A percentile compares a stretch with the other conserved stretches of the same genome.
phyloP scores from a whole-genome alignment of 2,113 vertebrate genomes.

The Cygnus atratus region DNA sequence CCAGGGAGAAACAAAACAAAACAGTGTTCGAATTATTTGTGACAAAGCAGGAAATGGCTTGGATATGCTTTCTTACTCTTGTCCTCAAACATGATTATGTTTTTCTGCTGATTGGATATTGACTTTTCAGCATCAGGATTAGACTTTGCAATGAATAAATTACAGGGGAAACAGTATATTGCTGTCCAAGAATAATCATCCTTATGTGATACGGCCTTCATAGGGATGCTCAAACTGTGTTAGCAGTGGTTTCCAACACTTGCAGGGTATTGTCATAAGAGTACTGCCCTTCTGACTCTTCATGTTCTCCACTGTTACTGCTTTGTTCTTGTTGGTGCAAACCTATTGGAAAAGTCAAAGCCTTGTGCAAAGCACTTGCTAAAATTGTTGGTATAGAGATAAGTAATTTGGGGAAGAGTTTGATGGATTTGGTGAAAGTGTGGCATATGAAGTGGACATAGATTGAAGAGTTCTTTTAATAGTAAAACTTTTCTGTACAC shows the following conservation, averaged over 20 bases:
- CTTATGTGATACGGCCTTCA: not conserved
- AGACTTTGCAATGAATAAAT: slow-evolving; percentile 54
- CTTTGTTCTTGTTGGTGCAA: not conserved
- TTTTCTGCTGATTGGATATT: slow-evolving; percentile 12
- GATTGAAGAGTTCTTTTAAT: not conserved
- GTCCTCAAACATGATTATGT: slow-evolving; percentile 26
- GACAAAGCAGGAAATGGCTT: slow-evolving; percentile 58
- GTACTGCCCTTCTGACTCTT: not conserved
- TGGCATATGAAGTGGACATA: not conserved
- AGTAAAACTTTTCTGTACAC: not conserved
- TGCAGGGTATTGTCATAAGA: not conserved
- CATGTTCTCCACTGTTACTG: not conserved
- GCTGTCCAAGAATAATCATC: not conserved
- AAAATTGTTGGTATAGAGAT: not conserved
- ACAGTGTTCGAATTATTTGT: not conserved
- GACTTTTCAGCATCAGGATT: slow-evolving; percentile 4
- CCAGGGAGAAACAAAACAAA: slow-evolving; percentile 33
- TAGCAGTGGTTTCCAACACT: not conserved
- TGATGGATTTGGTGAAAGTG: not conserved
- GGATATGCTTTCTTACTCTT: slow-evolving; percentile 24
- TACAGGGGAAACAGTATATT: slow-evolving; percentile 12
- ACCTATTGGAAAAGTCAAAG: not conserved
- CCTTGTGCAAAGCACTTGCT: not conserved
- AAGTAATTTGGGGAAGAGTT: not conserved
- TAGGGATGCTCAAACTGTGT: not conserved